Evolutionary conservation across 1,140 invertebrate genomes (phyloP), one percentile per base, ranked within the genome.

Genomic region (Diprion similis): DNA sequence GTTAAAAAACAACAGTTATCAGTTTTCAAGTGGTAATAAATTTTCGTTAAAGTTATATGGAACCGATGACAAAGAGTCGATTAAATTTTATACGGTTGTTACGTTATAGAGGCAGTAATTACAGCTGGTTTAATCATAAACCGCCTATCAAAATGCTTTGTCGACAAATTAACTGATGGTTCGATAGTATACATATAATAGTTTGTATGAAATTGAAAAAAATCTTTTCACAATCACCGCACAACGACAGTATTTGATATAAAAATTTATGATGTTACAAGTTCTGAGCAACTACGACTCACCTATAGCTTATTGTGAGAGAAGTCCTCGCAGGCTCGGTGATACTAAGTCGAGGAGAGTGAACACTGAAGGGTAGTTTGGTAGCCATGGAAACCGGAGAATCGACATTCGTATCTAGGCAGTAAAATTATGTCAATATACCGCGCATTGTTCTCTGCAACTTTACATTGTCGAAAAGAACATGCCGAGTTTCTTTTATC

Each of bases 371-470:
- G 77, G 77, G 75, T 76, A 71, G 71, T 73, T 67, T 66, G 73
- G 72, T 78, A 19, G 64, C 77, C 77, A 74, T 73, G 76, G 75
- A 59, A 78, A 78, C 77, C 67, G 51, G 68, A 77, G 77, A 73
- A 75, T 78, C 70, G 73, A 71, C 72, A 74, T 76, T 73, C 71
- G 77, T 75, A 74, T 76, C 73, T 72, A 76, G 76, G 74, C 75
- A 76, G 75, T 73, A 51, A 18, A 74, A 75, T 78, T 78, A 77
- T 78, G 75, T 78, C 77, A 77, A 78, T 78, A 78, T 77, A 65
- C n/a, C n/a, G 70, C 71, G 59, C 68, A 47, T 70, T 70, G n/a
- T 13, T 15, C 51, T 59, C n/a, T 11, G 8, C n/a, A 17, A 59
- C 6, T 4, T 17, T 59, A 59, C 51, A 59, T 37, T 37, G 24